Evolutionary conservation across 2,888 invertebrate species (phyloP).

Genomic region (Drosophila testacea): DNA sequence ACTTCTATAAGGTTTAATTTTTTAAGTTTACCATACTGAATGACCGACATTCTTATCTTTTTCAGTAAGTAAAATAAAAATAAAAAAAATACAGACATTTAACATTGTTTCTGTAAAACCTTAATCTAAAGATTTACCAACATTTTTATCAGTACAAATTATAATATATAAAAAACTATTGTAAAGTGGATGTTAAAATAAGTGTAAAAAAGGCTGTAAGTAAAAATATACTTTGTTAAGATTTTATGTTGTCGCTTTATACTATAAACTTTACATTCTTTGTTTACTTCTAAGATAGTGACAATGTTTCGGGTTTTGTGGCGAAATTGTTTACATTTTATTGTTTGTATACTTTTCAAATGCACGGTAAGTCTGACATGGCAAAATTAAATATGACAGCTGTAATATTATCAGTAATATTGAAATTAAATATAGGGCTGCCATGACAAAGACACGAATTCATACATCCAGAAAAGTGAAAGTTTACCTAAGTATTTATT

Average conservation of each 20-base stretch:
- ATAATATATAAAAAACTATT: background rate
- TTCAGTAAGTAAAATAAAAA: too few species aligned
- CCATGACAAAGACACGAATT: background rate
- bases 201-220: background rate
- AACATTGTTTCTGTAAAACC: too few species aligned
- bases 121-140: too few species aligned
- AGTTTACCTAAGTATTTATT: slow-evolving; percentile 9
- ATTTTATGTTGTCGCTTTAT: background rate
- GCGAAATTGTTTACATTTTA: background rate
- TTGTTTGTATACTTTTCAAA: background rate
- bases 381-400: slow-evolving; percentile 1
- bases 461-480: slow-evolving; percentile 7
- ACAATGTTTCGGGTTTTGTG: slow-evolving; percentile 2
- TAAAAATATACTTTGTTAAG: slow-evolving; percentile 8
- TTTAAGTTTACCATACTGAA: background rate
- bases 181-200: background rate
- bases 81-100: too few species aligned
- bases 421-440: slow-evolving; percentile 4
- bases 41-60: background rate
- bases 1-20: background rate
- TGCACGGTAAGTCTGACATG: background rate
- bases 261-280: background rate
- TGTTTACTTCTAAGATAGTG: slow-evolving; percentile 17
- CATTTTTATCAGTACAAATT: background rate
- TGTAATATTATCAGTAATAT: slow-evolving; percentile 6